Conservation (phyloP, 2,797 vertebrate genomes). For the Alectoris magna region DNA sequence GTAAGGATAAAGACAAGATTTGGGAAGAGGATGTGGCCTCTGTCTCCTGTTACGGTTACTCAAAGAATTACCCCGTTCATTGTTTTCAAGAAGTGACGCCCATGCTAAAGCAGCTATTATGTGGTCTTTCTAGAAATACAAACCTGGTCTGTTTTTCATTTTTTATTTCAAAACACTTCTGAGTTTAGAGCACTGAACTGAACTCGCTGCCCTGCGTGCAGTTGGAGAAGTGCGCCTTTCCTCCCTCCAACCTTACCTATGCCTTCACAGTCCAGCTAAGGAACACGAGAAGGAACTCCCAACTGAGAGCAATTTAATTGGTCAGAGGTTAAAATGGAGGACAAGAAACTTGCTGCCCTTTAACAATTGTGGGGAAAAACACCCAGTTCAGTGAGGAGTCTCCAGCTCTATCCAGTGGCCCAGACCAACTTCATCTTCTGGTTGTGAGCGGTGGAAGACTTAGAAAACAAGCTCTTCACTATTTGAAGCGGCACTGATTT, state of each 20-base stretch:
- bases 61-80: neutral
- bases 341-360: neutral
- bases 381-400: neutral
- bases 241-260: neutral
- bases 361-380: neutral
- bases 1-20: neutral
- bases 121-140: neutral
- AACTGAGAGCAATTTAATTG: conserved; percentile 1
- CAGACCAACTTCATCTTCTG: conserved; percentile 92
- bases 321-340: neutral
- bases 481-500: conserved; percentile 92
- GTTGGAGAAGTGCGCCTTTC: neutral
- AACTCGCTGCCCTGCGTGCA: neutral
- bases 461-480: conserved; percentile 93
- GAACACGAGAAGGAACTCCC: neutral
- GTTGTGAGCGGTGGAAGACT: conserved; percentile 90
- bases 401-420: conserved; percentile 70
- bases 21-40: neutral
- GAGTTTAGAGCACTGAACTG: neutral
- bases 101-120: neutral
- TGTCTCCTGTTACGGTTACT: neutral
- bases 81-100: neutral
- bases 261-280: neutral
- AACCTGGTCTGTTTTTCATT: neutral
- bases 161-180: neutral